Percentiles rank a stretch among this genome's conserved stretches.
Evolutionary conservation across 2,888 invertebrate genomes (phyloP).

Genomic region (Campoletis raptor): DNA sequence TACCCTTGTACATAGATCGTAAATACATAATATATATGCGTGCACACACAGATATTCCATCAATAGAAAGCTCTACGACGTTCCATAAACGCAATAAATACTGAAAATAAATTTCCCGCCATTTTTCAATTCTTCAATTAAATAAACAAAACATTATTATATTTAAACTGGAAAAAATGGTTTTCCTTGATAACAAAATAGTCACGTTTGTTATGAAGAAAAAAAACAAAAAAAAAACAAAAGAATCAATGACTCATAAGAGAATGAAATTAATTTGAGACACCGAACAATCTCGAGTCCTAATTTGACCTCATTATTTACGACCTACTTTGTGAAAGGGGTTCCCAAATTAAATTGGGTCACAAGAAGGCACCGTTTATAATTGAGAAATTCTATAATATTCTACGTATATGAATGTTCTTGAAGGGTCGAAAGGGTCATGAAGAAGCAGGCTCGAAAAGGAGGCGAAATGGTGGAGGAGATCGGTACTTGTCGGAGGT

Average conservation of each 20-base stretch:
- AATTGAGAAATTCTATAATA: background rate
- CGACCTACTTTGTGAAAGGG: background rate
- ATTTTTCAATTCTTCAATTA: background rate
- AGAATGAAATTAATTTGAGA: background rate
- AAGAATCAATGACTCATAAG: background rate
- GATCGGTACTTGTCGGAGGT: conserved; percentile 29
- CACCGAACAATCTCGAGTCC: background rate
- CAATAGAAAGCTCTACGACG: background rate
- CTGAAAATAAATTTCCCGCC: background rate
- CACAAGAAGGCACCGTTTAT: background rate
- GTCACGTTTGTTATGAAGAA: background rate
- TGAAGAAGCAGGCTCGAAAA: conserved; percentile 62
- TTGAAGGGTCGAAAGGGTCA: conserved; percentile 65
- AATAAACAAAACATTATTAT: background rate
- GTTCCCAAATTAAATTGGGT: background rate
- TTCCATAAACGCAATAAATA: background rate
- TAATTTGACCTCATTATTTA: background rate
- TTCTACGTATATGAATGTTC: conserved; percentile 20
- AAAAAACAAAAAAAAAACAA: no score
- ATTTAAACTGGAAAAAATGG: background rate
- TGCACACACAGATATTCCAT: background rate
- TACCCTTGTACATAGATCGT: conserved; percentile 70
- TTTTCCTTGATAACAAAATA: background rate
- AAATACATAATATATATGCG: conserved; percentile 1
- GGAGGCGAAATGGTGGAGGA: conserved; percentile 36